Evolutionary conservation across 2,888 invertebrate species (phyloP), one percentile per base, ranked within the genome.

Genomic region (Julus scanicus): DNA sequence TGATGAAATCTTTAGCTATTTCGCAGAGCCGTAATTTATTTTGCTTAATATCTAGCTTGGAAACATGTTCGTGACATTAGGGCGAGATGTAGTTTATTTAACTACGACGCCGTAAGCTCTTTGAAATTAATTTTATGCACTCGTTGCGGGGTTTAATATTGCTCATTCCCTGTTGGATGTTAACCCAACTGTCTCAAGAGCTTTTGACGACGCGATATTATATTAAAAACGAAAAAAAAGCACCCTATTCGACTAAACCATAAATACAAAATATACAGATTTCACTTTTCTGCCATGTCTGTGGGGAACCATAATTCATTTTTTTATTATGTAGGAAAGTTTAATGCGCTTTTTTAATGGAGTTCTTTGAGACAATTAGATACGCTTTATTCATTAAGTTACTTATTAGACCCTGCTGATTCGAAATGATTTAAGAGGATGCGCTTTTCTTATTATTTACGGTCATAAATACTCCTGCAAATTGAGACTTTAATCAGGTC

Each of bases 351-450:
- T 80, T 44, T 80, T 80, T 80, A 80, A 80, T 80, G 80, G 29
- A 80, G 29, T 80, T 80, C 37, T 80, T 80, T 80, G 80, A 9
- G 80, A 37, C 80, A 29, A 80, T 80, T 80, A 80, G 29, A 80
- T 80, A 29, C 80, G 80, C 80, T 80, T 80, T 37, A 80, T 80
- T 80, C 80, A 80, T 80, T 80, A 80, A 80, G 80, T 39, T 80
- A 13, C 80, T 39, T 39, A 80, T 80, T 37, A 80, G 37, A 80
- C 80, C 80, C 80, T 37, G 80, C 80, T 29, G 80, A 80, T 80
- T 80, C 15, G 15, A 80, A 80, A 39, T 80, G 80, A 80, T 80
- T 80, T 80, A 80, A 80, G 80, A 80, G 13, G 13, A 29, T 80
- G 80, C 80, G 37, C 80, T 13, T 3, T 13, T 3, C 29, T 37